These are phyloP conservation scores for Eclectus roratus DNA, from an alignment of 2,113 vertebrate species.

Conservation along the genomic window DNA sequence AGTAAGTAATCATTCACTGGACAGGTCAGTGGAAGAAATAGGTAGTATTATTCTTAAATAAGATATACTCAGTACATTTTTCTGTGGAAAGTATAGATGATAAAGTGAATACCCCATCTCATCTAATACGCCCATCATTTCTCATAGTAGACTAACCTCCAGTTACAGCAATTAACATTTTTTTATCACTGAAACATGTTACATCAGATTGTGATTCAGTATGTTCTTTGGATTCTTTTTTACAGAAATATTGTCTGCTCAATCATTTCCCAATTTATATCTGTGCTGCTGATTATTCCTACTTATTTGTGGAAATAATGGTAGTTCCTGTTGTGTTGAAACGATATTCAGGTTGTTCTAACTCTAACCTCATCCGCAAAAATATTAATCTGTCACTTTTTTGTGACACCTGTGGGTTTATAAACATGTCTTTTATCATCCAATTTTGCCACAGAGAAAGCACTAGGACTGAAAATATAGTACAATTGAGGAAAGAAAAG, in stretches of 20 bases:
- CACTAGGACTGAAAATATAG: neutral
- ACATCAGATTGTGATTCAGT: neutral
- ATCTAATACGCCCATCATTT: fast-evolving
- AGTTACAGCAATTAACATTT: neutral
- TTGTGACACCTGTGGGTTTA: neutral
- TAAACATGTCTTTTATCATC: neutral
- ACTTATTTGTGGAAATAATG: neutral
- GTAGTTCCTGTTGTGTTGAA: neutral
- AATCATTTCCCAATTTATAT: neutral
- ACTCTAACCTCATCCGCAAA: neutral
- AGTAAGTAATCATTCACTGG: neutral
- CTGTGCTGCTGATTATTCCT: neutral
- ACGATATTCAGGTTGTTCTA: neutral
- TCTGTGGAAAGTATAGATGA: neutral
- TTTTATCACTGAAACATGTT: neutral
- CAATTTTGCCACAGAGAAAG: neutral
- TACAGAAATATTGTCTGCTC: neutral
- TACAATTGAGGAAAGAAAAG: neutral
- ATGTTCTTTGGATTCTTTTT: neutral
- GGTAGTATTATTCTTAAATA: neutral
- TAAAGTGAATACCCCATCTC: neutral
- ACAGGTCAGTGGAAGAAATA: neutral
- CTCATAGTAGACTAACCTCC: neutral
- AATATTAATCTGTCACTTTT: neutral
- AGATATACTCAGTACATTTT: neutral